These are phyloP conservation scores for Napeogenes inachia DNA, from an alignment of 2,888 invertebrate genomes.

Conservation along the genomic window DNA sequence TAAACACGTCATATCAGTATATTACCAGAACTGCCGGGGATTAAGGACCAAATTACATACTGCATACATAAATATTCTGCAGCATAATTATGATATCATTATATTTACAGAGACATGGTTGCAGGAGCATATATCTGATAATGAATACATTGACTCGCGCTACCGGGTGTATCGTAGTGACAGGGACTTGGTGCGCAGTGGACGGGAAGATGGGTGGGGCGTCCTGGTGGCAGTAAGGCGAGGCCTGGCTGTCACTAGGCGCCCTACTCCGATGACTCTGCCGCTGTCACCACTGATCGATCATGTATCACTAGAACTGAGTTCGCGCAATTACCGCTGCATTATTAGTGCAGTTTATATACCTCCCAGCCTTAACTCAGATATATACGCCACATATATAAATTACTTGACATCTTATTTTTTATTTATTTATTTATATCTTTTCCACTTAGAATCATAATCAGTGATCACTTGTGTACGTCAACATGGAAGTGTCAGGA, in stretches of 20 bases:
- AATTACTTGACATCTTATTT: not conserved
- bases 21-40: no score
- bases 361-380: conserved; percentile 7
- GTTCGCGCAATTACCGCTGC: not conserved
- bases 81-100: conserved; percentile 13
- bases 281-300: conserved; percentile 5
- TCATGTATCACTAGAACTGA: not conserved
- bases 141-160: conserved; percentile 19
- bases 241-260: not conserved
- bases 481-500: no score
- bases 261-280: not conserved
- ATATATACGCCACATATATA: conserved; percentile 1
- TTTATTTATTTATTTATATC: not conserved
- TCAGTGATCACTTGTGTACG: no score
- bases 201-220: conserved; percentile 14
- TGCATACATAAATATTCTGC: no score
- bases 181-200: conserved; percentile 2
- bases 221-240: conserved; percentile 13
- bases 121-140: conserved; percentile 11
- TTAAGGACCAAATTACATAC: no score
- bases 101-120: conserved; percentile 26
- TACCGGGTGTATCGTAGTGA: conserved; percentile 17
- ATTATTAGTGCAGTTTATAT: conserved; percentile 10
- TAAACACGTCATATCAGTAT: no score
- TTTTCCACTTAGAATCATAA: no score